Evolutionary conservation across 2,888 invertebrate genomes (phyloP), one percentile per base, ranked within the genome.

Genomic region (Nesidiocoris tenuis): DNA sequence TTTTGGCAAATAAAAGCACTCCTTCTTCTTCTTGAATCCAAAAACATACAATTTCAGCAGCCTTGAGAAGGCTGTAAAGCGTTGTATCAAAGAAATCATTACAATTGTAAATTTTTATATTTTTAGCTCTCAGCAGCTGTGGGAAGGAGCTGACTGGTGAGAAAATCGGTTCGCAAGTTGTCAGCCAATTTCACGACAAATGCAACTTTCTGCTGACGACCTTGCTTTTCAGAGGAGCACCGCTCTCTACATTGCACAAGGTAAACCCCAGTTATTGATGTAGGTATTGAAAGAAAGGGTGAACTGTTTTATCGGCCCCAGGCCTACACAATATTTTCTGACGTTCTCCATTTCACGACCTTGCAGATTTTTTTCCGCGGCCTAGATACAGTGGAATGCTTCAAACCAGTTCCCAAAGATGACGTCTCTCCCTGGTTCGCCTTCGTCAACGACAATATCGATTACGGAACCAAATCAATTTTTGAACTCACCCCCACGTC

Each of bases 161-260:
- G 9, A 78, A 78, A 82, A 86, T 18, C 85, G 85, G 75, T 85
- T 86, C 77, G 87, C 90, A 81, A 88, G 90, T 91, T 68, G 87
- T 92, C n/a, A 86, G 91, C 63, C 93, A 94, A 80, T 89, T 94
- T 16, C 94, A 94, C 82, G 88, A 91, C 0, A 94, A 94, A 82
- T 93, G 94, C 82, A 89, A 91, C 80, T 91, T 93, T 81, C 84
- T 94, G 64, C 89, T 92, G 80, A 88, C 89, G 78, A 92, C 91
- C 77, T 85, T 94, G 16, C 84, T 93, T 9, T 85, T 91, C 64
- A 87, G 93, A 77, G 93, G 92, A 0, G 89, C 91, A 12, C 90
- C 92, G 0, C 83, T 94, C 59, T 91, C 91, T 81, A 87, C 88
- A 78, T 85, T 94, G 55, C 89, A 91, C 82, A 93, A 94, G 87